phyloP scores from a whole-genome alignment of 2,888 invertebrate species.

The Amitus sp. region DNA sequence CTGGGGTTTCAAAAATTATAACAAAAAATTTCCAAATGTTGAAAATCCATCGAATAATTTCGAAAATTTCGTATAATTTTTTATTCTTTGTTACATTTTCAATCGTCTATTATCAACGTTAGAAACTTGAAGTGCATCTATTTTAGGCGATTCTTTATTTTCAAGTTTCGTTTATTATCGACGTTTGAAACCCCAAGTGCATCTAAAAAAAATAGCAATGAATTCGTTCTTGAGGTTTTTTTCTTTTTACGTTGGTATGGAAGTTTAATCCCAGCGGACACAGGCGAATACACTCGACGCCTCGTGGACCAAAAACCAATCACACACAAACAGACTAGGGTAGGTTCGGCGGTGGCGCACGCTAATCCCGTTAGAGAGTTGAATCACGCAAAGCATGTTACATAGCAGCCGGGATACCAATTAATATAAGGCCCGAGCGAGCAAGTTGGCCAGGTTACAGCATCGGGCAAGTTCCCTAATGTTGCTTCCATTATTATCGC shows the following conservation, averaged over 20 bases:
- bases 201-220: no score
- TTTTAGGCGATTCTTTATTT: no score
- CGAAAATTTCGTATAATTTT: no score
- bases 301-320: constrained; percentile 48
- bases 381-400: constrained; percentile 61
- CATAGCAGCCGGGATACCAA: constrained; percentile 52
- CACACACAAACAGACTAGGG: constrained; percentile 35
- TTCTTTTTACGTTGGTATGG: constrained; percentile 27
- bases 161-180: no score
- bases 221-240: not conserved
- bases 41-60: no score
- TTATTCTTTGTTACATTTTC: no score
- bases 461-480: constrained; percentile 11
- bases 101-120: no score
- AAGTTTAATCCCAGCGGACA: constrained; percentile 35
- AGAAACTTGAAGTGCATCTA: no score
- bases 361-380: constrained; percentile 61
- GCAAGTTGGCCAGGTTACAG: constrained; percentile 13
- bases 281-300: constrained; percentile 24
- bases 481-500: constrained; percentile 21
- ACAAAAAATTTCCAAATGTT: no score
- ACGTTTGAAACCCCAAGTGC: no score
- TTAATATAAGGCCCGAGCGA: constrained; percentile 57
- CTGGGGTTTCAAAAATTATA: no score
- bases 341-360: constrained; percentile 41